Conservation (phyloP, 2,113 vertebrate species). For the Nesoenas mayeri region DNA sequence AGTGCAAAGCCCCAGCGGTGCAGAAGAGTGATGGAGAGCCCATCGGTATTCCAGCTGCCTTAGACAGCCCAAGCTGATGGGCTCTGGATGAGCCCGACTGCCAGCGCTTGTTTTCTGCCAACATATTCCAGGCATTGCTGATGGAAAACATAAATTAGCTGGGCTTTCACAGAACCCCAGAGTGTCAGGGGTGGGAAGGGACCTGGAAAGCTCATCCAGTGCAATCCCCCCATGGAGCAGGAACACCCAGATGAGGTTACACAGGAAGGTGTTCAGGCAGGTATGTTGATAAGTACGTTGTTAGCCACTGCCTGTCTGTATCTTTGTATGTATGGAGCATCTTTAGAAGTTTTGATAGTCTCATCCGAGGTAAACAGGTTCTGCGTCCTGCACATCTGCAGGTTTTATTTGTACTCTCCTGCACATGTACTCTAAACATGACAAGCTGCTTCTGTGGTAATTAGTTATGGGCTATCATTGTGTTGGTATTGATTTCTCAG, state of each 20-base stretch:
- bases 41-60: conserved; percentile 20
- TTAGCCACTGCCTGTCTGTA: background rate
- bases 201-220: too few species aligned
- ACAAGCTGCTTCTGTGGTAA: background rate
- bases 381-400: background rate
- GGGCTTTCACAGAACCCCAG: background rate
- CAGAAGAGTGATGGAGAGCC: background rate
- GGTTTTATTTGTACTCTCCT: background rate
- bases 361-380: too few species aligned
- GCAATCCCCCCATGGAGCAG: too few species aligned
- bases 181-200: too few species aligned
- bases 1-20: background rate
- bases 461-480: background rate
- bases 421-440: fast-evolving
- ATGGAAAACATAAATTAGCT: background rate
- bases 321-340: background rate
- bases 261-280: too few species aligned
- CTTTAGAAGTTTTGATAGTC: background rate
- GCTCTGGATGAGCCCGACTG: conserved; percentile 25
- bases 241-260: too few species aligned
- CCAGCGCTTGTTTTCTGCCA: background rate
- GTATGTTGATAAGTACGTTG: fast-evolving
- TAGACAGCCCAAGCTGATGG: background rate
- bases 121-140: background rate
- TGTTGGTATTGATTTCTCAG: background rate